phyloP scores from a whole-genome alignment of 2,888 invertebrate genomes.

The Cheilosia pagana region DNA sequence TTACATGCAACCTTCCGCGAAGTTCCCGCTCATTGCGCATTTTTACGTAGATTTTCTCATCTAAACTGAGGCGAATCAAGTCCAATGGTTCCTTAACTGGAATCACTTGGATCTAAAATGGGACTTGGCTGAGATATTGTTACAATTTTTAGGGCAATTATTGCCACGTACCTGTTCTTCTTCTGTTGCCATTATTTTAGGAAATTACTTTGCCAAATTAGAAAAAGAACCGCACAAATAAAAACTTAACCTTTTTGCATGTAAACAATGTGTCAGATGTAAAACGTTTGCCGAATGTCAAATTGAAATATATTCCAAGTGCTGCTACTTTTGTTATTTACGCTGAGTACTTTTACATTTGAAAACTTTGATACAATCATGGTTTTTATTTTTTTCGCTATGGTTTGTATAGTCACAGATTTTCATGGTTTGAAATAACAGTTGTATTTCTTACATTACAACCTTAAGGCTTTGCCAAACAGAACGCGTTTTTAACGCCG shows the following conservation, averaged over 20 bases:
- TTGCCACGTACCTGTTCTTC: constrained; percentile 80
- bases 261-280: constrained; percentile 60
- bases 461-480: too few species aligned
- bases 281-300: constrained; percentile 21
- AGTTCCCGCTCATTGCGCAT: constrained; percentile 99
- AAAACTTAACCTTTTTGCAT: constrained; percentile 19
- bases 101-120: constrained; percentile 90
- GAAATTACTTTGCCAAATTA: not conserved
- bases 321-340: not conserved
- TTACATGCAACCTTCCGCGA: constrained; percentile 95
- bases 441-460: too few species aligned
- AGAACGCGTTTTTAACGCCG: too few species aligned
- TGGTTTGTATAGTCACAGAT: too few species aligned
- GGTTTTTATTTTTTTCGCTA: too few species aligned
- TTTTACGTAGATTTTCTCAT: constrained; percentile 99
- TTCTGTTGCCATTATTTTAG: constrained; percentile 80
- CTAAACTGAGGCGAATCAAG: constrained; percentile 97
- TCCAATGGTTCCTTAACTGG: constrained; percentile 99
- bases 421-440: too few species aligned
- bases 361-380: not conserved
- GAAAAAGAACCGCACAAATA: not conserved
- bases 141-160: not conserved
- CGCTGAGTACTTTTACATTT: not conserved
- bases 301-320: not conserved
- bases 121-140: not conserved